These are phyloP conservation scores for Pilophorus perplexus DNA, from an alignment of 2,888 invertebrate species.

Conservation along the genomic window DNA sequence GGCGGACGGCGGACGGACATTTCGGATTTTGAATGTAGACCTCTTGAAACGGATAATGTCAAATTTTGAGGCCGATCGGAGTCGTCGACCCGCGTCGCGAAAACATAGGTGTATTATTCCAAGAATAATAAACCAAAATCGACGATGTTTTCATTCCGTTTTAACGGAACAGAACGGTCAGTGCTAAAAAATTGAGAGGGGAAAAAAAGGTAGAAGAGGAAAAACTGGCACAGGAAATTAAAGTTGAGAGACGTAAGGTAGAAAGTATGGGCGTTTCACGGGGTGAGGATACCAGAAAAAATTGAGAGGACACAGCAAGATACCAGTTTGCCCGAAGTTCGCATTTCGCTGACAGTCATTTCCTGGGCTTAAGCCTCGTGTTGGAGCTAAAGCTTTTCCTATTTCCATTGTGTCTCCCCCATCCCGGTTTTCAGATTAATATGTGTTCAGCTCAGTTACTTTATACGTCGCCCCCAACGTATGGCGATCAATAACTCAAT, in stretches of 20 bases:
- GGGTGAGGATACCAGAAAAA: neutral
- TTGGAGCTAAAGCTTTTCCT: constrained; percentile 5
- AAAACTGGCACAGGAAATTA: constrained; percentile 27
- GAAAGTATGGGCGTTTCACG: neutral
- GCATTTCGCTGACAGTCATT: constrained; percentile 32
- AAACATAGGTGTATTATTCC: too few relatives aligned
- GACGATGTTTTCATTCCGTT: neutral
- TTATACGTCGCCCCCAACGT: too few relatives aligned
- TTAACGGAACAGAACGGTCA: too few relatives aligned
- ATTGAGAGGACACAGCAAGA: neutral
- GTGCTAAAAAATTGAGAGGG: too few relatives aligned
- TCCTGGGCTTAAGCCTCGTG: neutral
- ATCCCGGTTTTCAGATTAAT: neutral
- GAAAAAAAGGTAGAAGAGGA: constrained; percentile 6
- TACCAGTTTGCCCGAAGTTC: constrained; percentile 5
- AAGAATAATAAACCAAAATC: too few relatives aligned
- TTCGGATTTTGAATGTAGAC: too few relatives aligned
- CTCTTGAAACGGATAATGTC: too few relatives aligned
- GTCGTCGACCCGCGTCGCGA: too few relatives aligned
- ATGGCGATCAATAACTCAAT: neutral
- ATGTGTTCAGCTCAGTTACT: neutral
- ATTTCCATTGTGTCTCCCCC: constrained; percentile 15
- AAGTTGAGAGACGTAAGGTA: constrained; percentile 26
- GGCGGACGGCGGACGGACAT: too few relatives aligned
- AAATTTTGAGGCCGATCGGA: too few relatives aligned